Evolutionary conservation across 1,140 invertebrate genomes (phyloP).

Genomic region (Drosophila sturtevanti): DNA sequence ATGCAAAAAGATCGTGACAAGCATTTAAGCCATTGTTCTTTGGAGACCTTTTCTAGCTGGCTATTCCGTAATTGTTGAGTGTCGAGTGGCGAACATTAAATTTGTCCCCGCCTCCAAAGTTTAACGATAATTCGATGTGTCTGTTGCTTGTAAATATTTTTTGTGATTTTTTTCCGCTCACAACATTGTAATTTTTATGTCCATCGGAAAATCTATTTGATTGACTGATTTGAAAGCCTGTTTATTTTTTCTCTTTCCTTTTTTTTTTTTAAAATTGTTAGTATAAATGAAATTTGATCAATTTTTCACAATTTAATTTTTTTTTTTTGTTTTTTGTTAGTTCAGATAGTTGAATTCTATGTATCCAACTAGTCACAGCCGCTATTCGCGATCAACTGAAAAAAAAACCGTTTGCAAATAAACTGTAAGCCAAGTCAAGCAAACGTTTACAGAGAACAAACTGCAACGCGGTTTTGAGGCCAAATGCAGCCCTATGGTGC

Average conservation of each 20-base stretch:
- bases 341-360: neutral
- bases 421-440: constrained; percentile 25
- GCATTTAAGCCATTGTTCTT: constrained; percentile 46
- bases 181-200: neutral
- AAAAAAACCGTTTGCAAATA: constrained; percentile 31
- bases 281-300: neutral
- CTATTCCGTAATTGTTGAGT: constrained; percentile 9
- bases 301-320: neutral
- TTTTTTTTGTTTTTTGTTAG: neutral
- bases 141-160: neutral
- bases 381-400: constrained; percentile 55
- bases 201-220: neutral
- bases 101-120: constrained; percentile 25
- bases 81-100: constrained; percentile 25
- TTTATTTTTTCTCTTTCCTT: neutral
- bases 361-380: constrained; percentile 51
- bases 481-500: constrained; percentile 30
- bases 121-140: constrained; percentile 14
- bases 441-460: neutral
- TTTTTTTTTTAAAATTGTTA: neutral
- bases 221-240: neutral
- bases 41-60: constrained; percentile 26
- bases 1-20: constrained; percentile 59
- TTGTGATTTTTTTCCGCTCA: neutral
- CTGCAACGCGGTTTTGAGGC: neutral